Evolutionary conservation across 2,113 vertebrate genomes (phyloP).

Genomic region (Rafetus swinhoei): DNA sequence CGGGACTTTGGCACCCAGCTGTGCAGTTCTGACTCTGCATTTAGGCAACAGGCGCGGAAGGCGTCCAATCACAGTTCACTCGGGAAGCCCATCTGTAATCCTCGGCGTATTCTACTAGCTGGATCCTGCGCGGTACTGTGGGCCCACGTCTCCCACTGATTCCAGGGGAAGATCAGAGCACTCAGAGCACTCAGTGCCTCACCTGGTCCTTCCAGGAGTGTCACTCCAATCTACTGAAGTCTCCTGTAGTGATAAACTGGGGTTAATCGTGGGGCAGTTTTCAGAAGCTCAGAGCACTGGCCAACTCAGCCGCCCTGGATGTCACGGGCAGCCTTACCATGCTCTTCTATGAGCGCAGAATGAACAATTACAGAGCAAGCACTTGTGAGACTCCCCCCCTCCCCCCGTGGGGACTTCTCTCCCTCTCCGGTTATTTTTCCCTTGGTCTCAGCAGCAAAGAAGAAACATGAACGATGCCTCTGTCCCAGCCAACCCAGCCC

Average conservation of each 20-base stretch:
- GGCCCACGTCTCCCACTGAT: neutral
- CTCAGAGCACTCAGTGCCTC: neutral
- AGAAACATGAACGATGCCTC: neutral
- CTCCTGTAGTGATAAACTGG: neutral
- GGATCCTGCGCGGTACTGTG: neutral
- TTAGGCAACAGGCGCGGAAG: neutral
- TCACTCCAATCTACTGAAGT: neutral
- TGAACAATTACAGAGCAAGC: neutral
- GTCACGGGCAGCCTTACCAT: neutral
- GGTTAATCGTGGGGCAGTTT: neutral
- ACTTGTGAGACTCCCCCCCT: neutral
- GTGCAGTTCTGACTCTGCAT: neutral
- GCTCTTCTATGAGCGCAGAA: neutral
- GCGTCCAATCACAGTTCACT: neutral
- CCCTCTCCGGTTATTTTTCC: neutral
- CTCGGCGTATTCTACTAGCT: neutral
- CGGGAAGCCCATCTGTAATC: neutral
- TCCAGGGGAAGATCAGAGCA: neutral
- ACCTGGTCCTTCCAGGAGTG: neutral
- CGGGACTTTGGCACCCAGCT: neutral
- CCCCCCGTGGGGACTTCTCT: neutral
- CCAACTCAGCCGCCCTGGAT: neutral
- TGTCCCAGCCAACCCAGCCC: neutral
- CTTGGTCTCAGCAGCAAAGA: neutral
- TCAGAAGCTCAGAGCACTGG: neutral